Base-by-base conservation (phyloP, 1,140 invertebrate genomes). In the Neodiprion lecontei region DNA sequence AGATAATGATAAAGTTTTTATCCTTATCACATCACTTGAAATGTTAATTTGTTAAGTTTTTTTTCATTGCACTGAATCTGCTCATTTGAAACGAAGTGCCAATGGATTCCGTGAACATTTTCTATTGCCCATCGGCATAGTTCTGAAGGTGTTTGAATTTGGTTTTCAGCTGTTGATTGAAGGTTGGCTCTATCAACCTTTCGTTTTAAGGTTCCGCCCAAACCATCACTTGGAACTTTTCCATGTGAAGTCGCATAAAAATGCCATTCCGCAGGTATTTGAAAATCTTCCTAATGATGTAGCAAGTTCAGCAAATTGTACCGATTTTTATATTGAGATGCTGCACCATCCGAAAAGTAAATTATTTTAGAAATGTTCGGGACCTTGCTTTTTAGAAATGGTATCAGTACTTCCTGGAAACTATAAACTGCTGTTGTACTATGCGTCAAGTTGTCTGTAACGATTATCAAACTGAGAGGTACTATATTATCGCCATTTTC, bases 281-380 rank as follows among this genome's bases (percentile, higher is more conserved):
- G 50, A 72, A 84, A 83, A 76, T 85, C 80, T 53, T 80, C 72
- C 70, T 79, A 28, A 69, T 81, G 80, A 69, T 79, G 68, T 23
- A 78, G 77, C 4, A 86, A 72, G 75, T 86, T 86, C 7, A 72
- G 40, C 70, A 87, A 78, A 67, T 81, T 85, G 68, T 83, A 81
- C 11, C 70, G 69, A 79, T 83, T 87, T 75, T 87, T 87, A 74
- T 83, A 86, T 73, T 87, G 84, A 49, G 61, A 73, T 68, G 73
- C 78, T 75, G 72, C 75, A 47, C 81, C 83, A 79, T 86, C 84
- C 65, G 76, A 76, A 73, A 86, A 83, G 72, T 82, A 82, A 74
- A 81, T 70, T n/a, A 86, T 75, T 72, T 81, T 79, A 23, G 50
- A 77, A 70, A 81, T 69, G 40, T 74, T 69, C 12, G 74, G 73